Evolutionary conservation across 2,888 invertebrate species (phyloP).

Genomic region (Spisula solida): DNA sequence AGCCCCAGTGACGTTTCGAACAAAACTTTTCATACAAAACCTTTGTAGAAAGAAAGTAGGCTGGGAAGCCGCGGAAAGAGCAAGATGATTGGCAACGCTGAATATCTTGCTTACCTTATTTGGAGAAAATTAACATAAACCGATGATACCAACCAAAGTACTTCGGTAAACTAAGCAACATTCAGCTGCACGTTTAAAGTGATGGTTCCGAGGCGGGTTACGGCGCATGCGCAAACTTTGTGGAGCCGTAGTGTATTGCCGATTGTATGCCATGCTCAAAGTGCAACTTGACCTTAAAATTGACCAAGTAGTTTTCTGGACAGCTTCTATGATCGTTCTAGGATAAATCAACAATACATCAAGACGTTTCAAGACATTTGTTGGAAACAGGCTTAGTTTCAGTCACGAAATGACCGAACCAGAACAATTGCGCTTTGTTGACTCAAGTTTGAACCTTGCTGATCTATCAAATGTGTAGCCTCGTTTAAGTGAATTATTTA

Average conservation of each 20-base stretch:
- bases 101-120: too few relatives aligned
- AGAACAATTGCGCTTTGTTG: background rate
- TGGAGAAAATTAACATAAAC: too few relatives aligned
- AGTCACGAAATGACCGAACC: background rate
- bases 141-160: too few relatives aligned
- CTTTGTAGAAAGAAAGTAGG: slow-evolving; percentile 52
- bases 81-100: too few relatives aligned
- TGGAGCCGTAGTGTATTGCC: too few relatives aligned
- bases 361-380: background rate
- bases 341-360: background rate
- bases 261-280: slow-evolving; percentile 45
- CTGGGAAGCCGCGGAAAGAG: slow-evolving; percentile 37
- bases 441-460: too few relatives aligned
- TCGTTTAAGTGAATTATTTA: too few relatives aligned
- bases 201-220: too few relatives aligned
- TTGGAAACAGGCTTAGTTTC: background rate
- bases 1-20: background rate
- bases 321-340: slow-evolving; percentile 17
- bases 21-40: slow-evolving; percentile 36
- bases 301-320: slow-evolving; percentile 57
- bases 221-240: too few relatives aligned
- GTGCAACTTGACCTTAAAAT: slow-evolving; percentile 51
- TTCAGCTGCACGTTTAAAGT: too few relatives aligned
- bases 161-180: too few relatives aligned
- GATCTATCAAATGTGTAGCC: too few relatives aligned